These are phyloP conservation scores for Cistogaster globosa DNA, from an alignment of 2,888 invertebrate species.

Conservation along the genomic window DNA sequence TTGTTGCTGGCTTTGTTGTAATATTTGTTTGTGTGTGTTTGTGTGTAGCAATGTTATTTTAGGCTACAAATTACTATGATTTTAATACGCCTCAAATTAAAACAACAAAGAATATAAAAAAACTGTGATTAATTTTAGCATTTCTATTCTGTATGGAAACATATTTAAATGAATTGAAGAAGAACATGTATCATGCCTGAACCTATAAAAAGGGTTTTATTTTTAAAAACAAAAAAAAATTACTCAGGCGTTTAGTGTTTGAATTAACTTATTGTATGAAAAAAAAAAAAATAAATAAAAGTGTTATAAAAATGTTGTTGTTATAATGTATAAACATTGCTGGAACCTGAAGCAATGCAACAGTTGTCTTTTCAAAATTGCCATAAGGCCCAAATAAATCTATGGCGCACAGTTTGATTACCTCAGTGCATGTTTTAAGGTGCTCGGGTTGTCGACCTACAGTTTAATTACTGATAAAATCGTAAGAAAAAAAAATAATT, in stretches of 20 bases:
- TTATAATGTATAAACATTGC: no score
- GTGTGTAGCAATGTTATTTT: conserved; percentile 67
- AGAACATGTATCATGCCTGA: background rate
- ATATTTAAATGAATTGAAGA: conserved; percentile 28
- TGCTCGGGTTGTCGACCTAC: no score
- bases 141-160: conserved; percentile 9
- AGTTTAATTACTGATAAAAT: no score
- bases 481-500: no score
- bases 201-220: conserved; percentile 23
- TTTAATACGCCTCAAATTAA: conserved; percentile 54
- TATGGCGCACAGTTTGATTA: no score
- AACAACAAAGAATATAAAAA: conserved; percentile 4
- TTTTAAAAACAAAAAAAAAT: conserved; percentile 5
- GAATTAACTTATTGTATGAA: conserved; percentile 35
- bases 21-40: conserved; percentile 45
- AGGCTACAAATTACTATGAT: conserved; percentile 69
- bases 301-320: background rate
- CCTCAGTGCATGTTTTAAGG: no score
- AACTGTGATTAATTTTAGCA: conserved; percentile 50
- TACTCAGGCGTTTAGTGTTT: conserved; percentile 51
- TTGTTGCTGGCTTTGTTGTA: conserved; percentile 19
- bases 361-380: no score
- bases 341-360: no score
- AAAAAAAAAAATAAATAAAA: conserved; percentile 1
- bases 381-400: no score